Conservation (phyloP, 1,140 invertebrate genomes). For the Pissodes strobi region DNA sequence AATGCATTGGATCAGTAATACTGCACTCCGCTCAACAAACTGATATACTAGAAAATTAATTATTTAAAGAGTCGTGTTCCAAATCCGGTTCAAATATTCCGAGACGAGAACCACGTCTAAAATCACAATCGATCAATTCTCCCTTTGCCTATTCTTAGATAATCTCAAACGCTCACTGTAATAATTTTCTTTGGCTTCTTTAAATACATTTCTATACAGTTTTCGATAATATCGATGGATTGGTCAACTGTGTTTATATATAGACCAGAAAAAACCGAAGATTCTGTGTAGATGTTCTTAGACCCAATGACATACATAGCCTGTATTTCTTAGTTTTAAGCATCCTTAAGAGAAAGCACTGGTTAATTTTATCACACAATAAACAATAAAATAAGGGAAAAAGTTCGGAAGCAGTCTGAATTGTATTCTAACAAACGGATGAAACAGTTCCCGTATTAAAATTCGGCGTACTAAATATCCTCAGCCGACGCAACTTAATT, state of each 20-base stretch:
- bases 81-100: no score
- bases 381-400: neutral
- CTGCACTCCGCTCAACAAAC: neutral
- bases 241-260: neutral
- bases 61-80: no score
- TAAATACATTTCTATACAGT: neutral
- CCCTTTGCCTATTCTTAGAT: neutral
- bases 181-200: neutral
- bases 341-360: neutral
- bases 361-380: neutral
- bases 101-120: neutral
- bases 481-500: neutral
- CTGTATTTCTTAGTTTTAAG: neutral
- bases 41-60: neutral
- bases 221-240: neutral
- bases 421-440: neutral
- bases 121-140: no score
- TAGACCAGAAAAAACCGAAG: neutral
- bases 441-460: neutral
- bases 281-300: neutral
- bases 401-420: neutral
- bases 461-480: neutral
- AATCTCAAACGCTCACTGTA: neutral
- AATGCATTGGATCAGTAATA: neutral
- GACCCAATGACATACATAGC: neutral